Evolutionary conservation across 2,797 vertebrate species (phyloP).

Genomic region (Pipistrellus pipistrellus): DNA sequence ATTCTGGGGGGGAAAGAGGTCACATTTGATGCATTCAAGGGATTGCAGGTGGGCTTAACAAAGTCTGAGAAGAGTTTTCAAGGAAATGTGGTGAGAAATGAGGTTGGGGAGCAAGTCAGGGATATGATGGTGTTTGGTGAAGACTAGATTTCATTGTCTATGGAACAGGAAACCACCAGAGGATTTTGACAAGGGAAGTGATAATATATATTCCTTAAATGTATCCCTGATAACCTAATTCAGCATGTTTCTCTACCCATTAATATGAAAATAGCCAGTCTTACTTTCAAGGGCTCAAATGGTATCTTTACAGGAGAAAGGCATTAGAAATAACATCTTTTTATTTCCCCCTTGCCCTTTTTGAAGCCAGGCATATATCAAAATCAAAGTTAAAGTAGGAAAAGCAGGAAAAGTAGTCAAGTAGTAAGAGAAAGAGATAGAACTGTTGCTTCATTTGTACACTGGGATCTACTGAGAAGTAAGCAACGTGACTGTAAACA

Average conservation of each 20-base stretch:
- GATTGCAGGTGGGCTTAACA: neutral
- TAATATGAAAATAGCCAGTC: neutral
- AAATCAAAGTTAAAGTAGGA: constrained; percentile 17
- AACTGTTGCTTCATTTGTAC: neutral
- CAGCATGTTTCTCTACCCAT: neutral
- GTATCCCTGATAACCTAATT: neutral
- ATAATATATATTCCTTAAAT: neutral
- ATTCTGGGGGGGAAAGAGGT: neutral
- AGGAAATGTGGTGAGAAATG: neutral
- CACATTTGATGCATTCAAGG: neutral
- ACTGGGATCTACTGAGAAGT: neutral
- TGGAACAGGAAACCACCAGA: neutral
- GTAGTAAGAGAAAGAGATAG: neutral
- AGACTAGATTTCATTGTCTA: neutral
- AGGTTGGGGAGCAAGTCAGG: neutral
- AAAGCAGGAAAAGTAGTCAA: neutral
- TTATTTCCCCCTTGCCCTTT: neutral
- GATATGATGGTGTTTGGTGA: neutral
- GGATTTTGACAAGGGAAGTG: neutral
- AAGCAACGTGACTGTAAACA: no score
- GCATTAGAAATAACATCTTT: neutral
- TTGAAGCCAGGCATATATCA: neutral
- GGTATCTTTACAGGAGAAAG: neutral
- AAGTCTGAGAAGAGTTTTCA: neutral
- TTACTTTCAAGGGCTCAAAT: neutral